These are phyloP conservation scores for Ridgeia piscesae DNA, from an alignment of 1,140 invertebrate genomes.

Conservation along the genomic window DNA sequence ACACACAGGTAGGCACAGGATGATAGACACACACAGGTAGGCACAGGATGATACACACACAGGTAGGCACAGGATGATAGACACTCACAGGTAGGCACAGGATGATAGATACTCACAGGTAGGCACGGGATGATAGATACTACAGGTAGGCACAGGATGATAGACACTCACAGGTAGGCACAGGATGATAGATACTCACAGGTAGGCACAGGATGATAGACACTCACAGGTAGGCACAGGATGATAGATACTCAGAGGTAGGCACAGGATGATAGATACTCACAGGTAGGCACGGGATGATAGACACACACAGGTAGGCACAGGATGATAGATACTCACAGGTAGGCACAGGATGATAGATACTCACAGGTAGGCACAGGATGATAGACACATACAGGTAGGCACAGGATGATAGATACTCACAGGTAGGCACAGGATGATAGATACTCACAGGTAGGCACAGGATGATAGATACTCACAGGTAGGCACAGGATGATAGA, in stretches of 20 bases:
- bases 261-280: not conserved
- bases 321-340: not conserved
- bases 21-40: not conserved
- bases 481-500: not conserved
- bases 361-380: not conserved
- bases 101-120: not conserved
- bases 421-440: not conserved
- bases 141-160: not conserved
- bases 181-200: not conserved
- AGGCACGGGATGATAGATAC: not conserved
- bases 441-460: not conserved
- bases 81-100: constrained; percentile 3
- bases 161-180: not conserved
- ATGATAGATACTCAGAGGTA: not conserved
- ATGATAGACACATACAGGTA: not conserved
- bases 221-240: not conserved
- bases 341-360: not conserved
- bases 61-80: too few species aligned
- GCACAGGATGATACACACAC: not conserved
- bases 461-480: not conserved
- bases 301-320: not conserved
- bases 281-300: not conserved
- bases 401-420: not conserved
- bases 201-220: not conserved
- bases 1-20: not conserved